Evolutionary conservation across 2,888 invertebrate genomes (phyloP), one percentile per base, ranked within the genome.

Genomic region (Ochropleura plecta): DNA sequence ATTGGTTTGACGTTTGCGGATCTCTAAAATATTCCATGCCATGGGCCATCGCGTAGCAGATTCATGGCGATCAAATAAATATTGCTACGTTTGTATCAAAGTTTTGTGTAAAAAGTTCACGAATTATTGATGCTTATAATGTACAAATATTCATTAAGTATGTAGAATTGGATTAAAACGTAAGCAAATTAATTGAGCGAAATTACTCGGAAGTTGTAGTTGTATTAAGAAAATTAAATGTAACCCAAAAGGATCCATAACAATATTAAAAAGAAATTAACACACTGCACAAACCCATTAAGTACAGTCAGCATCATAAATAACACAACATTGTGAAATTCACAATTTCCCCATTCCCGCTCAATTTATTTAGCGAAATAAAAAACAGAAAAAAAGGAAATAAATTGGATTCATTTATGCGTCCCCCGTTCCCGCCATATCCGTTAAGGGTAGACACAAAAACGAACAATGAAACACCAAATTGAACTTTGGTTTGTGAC

Each of bases 331-430:
- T 78, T 69, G 68, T 71, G 65, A 79, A 81, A 76, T 78, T 69
- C 75, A 88, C 78, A 82, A 81, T 81, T 82, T 78, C 69, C 84
- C 75, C 75, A 71, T 83, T 79, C 79, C 65, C 73, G 76, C 85
- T 81, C 80, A 86, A 88, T 87, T 87, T 87, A 87, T 86, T 83
- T 86, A 76, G 80, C 76, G 70, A 83, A 83, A 88, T 75, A 81
- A 82, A 87, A 86, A 91, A 93, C 90, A 90, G 89, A 91, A 90
- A 91, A 89, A 89, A 89, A 90, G 90, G 92, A 91, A 94, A 93
- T 93, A 93, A 93, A 93, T 92, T 91, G 92, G 91, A 93, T 94
- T 94, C 93, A 94, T 95, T 95, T 94, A 94, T 93, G 92, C 94
- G 90, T 89, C 89, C 88, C 89, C 90, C 88, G 90, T 89, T 79